Base-by-base conservation (phyloP, 2,113 vertebrate genomes). In the Tyto alba region DNA sequence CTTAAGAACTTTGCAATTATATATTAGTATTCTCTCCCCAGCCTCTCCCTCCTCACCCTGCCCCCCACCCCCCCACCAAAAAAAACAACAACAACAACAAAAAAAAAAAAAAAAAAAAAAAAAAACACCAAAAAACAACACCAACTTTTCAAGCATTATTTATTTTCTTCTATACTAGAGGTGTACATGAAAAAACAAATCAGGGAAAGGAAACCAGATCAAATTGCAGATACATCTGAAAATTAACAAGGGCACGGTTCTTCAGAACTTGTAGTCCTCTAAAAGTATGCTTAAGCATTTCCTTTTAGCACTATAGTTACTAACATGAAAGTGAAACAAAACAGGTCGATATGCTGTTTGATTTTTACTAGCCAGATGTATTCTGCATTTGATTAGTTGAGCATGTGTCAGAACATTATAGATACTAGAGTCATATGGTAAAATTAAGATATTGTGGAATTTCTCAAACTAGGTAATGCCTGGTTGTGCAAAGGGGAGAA, bases 61-160 rank as follows among this genome's bases (percentile, higher is more conserved):
- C 26, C 7, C 2, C 1, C 3, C 21, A 10, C 11, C 7, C 12
- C 5, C 4, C 3, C 38, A 7, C 32, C 6, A 16, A 4, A 26
- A 38, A 48, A 63, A 41, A 30, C 23, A 3, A 36, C 7, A n/a
- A n/a, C n/a, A n/a, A n/a, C n/a, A n/a, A n/a, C n/a, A n/a, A n/a
- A n/a, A n/a, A n/a, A n/a, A n/a, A n/a, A n/a, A n/a, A n/a, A n/a
- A n/a, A n/a, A n/a, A n/a, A n/a, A n/a, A n/a, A n/a, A n/a, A n/a
- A n/a, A n/a, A n/a, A n/a, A n/a, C n/a, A n/a, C n/a, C n/a, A n/a
- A n/a, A n/a, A n/a, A n/a, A n/a, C n/a, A n/a, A n/a, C n/a, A n/a
- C n/a, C n/a, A n/a, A n/a, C n/a, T n/a, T 17, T 59, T 45, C 27
- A 52, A 36, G 6, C 5, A 9, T 52, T 13, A 77, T 52, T 85